Evolutionary conservation across 1,140 invertebrate genomes (phyloP).

Genomic region (Leptinotarsa texana): DNA sequence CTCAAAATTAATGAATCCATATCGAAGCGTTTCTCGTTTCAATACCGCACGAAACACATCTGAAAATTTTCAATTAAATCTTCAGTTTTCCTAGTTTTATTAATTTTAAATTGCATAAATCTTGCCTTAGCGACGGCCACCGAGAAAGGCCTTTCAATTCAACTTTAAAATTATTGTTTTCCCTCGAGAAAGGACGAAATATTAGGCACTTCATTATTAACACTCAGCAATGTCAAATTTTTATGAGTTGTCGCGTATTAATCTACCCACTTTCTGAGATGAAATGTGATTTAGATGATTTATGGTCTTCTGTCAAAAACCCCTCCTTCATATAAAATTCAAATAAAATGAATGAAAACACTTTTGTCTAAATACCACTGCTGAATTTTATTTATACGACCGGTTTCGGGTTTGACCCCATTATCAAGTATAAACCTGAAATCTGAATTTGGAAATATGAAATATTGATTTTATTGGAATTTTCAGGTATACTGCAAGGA

Average conservation of each 20-base stretch:
- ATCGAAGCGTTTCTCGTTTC: neutral
- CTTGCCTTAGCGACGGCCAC: neutral
- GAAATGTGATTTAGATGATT: neutral
- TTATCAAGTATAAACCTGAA: too few species aligned
- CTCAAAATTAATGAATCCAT: neutral
- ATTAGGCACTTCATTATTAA: slow-evolving; percentile 13
- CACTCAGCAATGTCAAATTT: neutral
- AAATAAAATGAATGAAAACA: too few species aligned
- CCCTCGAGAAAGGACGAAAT: neutral
- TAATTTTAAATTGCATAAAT: slow-evolving; percentile 7
- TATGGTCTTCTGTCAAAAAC: too few species aligned
- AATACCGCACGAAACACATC: neutral
- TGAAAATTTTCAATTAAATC: neutral
- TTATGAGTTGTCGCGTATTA: neutral
- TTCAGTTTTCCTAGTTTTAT: neutral
- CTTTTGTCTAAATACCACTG: too few species aligned
- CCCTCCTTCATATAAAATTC: too few species aligned
- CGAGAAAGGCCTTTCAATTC: neutral
- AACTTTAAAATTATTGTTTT: slow-evolving; percentile 18
- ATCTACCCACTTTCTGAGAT: neutral
- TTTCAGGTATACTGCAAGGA: too few species aligned
- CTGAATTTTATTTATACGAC: too few species aligned
- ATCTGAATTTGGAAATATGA: too few species aligned
- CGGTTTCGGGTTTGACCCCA: too few species aligned
- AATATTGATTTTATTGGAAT: too few species aligned